These are phyloP conservation scores for Rotaria socialis DNA, from an alignment of 2,888 invertebrate species.

Conservation along the genomic window DNA sequence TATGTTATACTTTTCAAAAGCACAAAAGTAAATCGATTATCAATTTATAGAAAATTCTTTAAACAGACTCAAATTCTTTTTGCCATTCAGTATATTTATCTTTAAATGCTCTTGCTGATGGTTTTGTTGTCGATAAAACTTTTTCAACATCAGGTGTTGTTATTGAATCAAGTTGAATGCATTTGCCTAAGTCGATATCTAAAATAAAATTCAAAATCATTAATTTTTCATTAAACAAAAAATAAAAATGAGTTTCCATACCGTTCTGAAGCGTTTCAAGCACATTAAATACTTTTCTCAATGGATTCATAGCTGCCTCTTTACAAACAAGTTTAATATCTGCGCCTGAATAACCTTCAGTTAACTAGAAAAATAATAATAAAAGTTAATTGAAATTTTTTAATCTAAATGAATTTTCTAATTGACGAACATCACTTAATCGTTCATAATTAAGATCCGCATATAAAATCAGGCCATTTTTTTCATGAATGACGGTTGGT, in stretches of 20 bases:
- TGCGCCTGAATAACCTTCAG: conserved; percentile 78
- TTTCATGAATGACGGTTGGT: conserved; percentile 51
- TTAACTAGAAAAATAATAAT: conserved; percentile 59
- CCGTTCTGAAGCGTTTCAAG: conserved; percentile 61
- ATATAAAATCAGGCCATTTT: conserved; percentile 51
- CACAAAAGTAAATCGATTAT: no score
- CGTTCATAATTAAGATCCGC: conserved; percentile 61
- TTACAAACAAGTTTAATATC: conserved; percentile 81
- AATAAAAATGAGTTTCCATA: conserved; percentile 47
- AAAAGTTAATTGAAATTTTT: neutral
- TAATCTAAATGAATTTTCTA: neutral
- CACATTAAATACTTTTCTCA: conserved; percentile 67
- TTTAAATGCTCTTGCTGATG: conserved; percentile 55
- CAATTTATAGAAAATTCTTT: neutral
- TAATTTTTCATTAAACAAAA: neutral
- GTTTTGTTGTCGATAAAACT: conserved; percentile 57
- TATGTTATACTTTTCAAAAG: no score
- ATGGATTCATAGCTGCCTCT: conserved; percentile 77
- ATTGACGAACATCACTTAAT: conserved; percentile 55
- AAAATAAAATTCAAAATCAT: conserved; percentile 27
- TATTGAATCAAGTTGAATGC: conserved; percentile 53
- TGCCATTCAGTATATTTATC: conserved; percentile 58
- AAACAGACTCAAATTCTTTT: conserved; percentile 57
- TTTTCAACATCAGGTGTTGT: conserved; percentile 55
- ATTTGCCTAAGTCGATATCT: conserved; percentile 54